Evolutionary conservation across 2,797 vertebrate genomes (phyloP), one percentile per base, ranked within the genome.

Genomic region (Chaetophractus vellerosus): DNA sequence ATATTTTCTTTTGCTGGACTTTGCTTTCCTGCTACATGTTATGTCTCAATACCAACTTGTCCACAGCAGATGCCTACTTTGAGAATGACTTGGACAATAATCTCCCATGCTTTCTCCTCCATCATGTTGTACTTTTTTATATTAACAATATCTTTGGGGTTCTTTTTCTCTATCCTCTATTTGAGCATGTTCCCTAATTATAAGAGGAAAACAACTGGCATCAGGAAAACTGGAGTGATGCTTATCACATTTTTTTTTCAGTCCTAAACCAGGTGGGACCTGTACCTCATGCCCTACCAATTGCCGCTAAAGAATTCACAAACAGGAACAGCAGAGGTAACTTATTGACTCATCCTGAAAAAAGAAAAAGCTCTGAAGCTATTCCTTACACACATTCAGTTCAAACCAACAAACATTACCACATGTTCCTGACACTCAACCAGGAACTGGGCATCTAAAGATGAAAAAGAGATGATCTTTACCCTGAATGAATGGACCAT

Each of bases 31-130:
- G 68, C 52, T 92, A 57, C 74, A 50, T 72, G 19, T 72, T 64
- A 72, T 85, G 36, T 92, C 97, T 94, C 72, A 81, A 92, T 86
- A 79, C 16, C 78, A 95, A 88, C 92, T 92, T 82, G 81, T 88
- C 78, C 48, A 48, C 16, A 75, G 92, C 81, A 85, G 63, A 66
- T 63, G 88, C 45, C 79, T 81, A 69, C 76, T 59, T 57, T 69
- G 63, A 80, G 38, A 74, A 50, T 76, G 48, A 57, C 57, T 66
- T 74, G 31, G 68, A 48, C 48, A 64, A 33, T 48, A 45, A 75
- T 76, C 68, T 84, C 75, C 66, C 55, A 36, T 33, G 63, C 23
- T n/a, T 33, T 93, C n/a, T 80, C 14, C 72, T 89, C 71, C 41
- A 84, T 85, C 36, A n/a, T 28, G 41, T 48, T 38, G 48, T 16